Evolutionary conservation across 2,888 invertebrate genomes (phyloP).

Genomic region (Caenorhabditis macrosperma): DNA sequence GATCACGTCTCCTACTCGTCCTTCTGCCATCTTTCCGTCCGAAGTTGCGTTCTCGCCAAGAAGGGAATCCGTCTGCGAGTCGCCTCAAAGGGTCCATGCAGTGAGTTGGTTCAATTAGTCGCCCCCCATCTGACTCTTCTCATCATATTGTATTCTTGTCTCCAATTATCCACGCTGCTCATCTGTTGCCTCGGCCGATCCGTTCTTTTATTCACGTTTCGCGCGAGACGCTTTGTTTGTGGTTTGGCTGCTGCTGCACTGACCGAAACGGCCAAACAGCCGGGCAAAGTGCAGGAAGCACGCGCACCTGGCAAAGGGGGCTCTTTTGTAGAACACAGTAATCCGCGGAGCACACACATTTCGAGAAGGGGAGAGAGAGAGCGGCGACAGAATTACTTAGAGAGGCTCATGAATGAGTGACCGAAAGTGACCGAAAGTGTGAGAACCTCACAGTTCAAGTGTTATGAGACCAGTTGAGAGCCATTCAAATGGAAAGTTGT

Average conservation of each 20-base stretch:
- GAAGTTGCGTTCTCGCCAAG: slow-evolving; percentile 61
- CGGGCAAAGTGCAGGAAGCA: slow-evolving; percentile 23
- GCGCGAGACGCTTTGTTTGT: slow-evolving; percentile 46
- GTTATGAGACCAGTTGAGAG: slow-evolving; percentile 12
- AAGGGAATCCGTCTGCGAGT: slow-evolving; percentile 55
- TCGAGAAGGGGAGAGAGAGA: neutral
- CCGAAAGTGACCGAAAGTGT: slow-evolving; percentile 23
- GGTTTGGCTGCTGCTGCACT: slow-evolving; percentile 53
- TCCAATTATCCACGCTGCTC: slow-evolving; percentile 22
- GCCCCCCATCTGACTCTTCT: slow-evolving; percentile 26
- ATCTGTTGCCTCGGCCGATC: slow-evolving; percentile 38
- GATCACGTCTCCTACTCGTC: slow-evolving; percentile 68
- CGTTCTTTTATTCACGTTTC: slow-evolving; percentile 50
- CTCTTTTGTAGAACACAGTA: slow-evolving; percentile 38
- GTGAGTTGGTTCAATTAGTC: slow-evolving; percentile 57
- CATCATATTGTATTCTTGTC: slow-evolving; percentile 13
- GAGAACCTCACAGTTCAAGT: too few species aligned
- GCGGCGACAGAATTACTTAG: slow-evolving; percentile 3
- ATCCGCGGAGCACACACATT: slow-evolving; percentile 30
- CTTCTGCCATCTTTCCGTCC: slow-evolving; percentile 67
- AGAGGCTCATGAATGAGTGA: neutral
- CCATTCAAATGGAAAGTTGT: too few species aligned
- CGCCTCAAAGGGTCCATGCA: slow-evolving; percentile 61
- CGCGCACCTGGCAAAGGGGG: slow-evolving; percentile 39
- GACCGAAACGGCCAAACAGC: slow-evolving; percentile 52